Evolutionary conservation across 2,113 vertebrate species (phyloP).

Genomic region (Gyps fulvus): DNA sequence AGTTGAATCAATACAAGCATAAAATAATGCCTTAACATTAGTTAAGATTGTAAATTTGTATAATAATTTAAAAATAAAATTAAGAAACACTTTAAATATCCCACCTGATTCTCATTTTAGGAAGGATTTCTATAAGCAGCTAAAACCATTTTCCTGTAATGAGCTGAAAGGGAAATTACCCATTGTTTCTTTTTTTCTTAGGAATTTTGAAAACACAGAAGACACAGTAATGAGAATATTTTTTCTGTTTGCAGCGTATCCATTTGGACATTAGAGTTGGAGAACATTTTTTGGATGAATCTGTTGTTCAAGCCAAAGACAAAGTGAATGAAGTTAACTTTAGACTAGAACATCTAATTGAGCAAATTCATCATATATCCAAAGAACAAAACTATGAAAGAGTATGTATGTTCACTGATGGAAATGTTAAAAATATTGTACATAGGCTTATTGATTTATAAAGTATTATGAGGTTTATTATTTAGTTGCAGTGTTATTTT

Average conservation of each 20-base stretch:
- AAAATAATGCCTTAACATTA: background rate
- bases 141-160: background rate
- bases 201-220: background rate
- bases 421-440: background rate
- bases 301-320: slow-evolving; percentile 78
- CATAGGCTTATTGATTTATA: background rate
- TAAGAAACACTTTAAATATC: background rate
- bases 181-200: background rate
- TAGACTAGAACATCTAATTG: slow-evolving; percentile 78
- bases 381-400: slow-evolving; percentile 89
- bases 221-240: background rate
- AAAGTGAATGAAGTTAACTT: slow-evolving; percentile 78
- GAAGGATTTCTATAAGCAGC: background rate
- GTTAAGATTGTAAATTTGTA: background rate
- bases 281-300: slow-evolving; percentile 76
- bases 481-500: background rate
- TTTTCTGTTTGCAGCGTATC: slow-evolving; percentile 75
- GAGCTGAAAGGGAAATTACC: background rate
- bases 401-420: slow-evolving; percentile 62
- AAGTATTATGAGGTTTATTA: background rate
- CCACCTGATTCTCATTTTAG: background rate
- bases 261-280: slow-evolving; percentile 88
- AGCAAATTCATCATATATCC: slow-evolving; percentile 81
- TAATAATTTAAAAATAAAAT: background rate
- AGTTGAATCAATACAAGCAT: background rate